These are phyloP conservation scores for Eucriotettix oculatus DNA, from an alignment of 2,888 invertebrate species.

Conservation along the genomic window DNA sequence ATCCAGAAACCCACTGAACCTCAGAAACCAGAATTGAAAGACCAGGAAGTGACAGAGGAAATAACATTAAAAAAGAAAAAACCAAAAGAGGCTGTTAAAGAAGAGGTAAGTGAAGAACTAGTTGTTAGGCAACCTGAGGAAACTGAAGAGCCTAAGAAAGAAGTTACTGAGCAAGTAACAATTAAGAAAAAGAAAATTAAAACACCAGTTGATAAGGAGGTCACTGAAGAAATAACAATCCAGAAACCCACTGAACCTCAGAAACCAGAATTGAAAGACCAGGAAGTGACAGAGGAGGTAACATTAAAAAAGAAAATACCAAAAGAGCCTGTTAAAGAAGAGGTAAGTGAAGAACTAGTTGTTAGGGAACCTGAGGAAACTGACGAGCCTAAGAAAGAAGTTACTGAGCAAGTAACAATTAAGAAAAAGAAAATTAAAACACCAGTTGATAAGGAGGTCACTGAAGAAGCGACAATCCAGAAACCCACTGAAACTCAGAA, in stretches of 20 bases:
- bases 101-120: conserved; percentile 34
- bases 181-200: conserved; percentile 25
- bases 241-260: conserved; percentile 42
- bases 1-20: conserved; percentile 13
- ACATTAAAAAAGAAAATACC: conserved; percentile 15
- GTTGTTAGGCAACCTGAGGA: conserved; percentile 25
- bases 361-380: conserved; percentile 15
- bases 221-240: conserved; percentile 31
- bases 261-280: conserved; percentile 6
- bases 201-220: conserved; percentile 10
- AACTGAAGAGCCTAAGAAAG: conserved; percentile 20
- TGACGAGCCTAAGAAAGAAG: conserved; percentile 19
- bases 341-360: conserved; percentile 26
- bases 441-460: conserved; percentile 15
- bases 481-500: conserved; percentile 8
- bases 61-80: conserved; percentile 14
- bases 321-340: conserved; percentile 18
- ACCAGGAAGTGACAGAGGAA: conserved; percentile 18
- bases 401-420: conserved; percentile 17
- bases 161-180: conserved; percentile 17
- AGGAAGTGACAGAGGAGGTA: conserved; percentile 14
- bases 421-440: conserved; percentile 13
- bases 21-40: conserved; percentile 15
- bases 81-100: conserved; percentile 23
- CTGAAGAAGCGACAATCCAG: conserved; percentile 18